These are phyloP conservation scores for Rhyacophila evoluta DNA, from an alignment of 2,888 invertebrate genomes.

Conservation along the genomic window DNA sequence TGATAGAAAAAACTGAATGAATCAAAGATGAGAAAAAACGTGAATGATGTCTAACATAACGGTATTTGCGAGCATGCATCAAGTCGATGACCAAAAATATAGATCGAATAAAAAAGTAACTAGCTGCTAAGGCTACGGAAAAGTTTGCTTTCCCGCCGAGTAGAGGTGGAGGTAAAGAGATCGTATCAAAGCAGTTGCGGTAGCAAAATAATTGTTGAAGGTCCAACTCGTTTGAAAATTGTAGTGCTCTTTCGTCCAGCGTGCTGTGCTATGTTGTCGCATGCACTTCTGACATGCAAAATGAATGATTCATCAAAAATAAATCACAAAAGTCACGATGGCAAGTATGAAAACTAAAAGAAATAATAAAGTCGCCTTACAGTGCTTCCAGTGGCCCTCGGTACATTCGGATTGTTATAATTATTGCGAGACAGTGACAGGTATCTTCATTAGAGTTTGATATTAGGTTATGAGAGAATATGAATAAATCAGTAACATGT, in stretches of 20 bases:
- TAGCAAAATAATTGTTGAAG: not conserved
- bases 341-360: slow-evolving; percentile 48
- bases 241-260: slow-evolving; percentile 45
- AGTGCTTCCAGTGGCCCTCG: slow-evolving; percentile 69
- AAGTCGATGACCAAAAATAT: slow-evolving; percentile 31
- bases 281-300: slow-evolving; percentile 47
- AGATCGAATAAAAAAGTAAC: slow-evolving; percentile 20
- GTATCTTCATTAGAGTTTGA: slow-evolving; percentile 19
- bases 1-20: not conserved
- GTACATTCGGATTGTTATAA: slow-evolving; percentile 31
- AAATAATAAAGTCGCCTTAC: slow-evolving; percentile 59
- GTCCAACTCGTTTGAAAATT: not conserved
- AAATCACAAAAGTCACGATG: slow-evolving; percentile 40
- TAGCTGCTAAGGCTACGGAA: not conserved
- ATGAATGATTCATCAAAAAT: slow-evolving; percentile 53
- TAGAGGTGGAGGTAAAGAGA: not conserved
- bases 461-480: slow-evolving; percentile 11
- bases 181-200: slow-evolving; percentile 8
- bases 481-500: slow-evolving; percentile 28
- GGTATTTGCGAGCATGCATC: slow-evolving; percentile 31
- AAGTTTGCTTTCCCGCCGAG: not conserved
- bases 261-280: slow-evolving; percentile 57
- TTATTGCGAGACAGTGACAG: slow-evolving; percentile 22
- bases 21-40: slow-evolving; percentile 17
- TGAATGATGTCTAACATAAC: not conserved